phyloP scores from a whole-genome alignment of 1,140 invertebrate genomes.

The Hylyphantes graminicola region DNA sequence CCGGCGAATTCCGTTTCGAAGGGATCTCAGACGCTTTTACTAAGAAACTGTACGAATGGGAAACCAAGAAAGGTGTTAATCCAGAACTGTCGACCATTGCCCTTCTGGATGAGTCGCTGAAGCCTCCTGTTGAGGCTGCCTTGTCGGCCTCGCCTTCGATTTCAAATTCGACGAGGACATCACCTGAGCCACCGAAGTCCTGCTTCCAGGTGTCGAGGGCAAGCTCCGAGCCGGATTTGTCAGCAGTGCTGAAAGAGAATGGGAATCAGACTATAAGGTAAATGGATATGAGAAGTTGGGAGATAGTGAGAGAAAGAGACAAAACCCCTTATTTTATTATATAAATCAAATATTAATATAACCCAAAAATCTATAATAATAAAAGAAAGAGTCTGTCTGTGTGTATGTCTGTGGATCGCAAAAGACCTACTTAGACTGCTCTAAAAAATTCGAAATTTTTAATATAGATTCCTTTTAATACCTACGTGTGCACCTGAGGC shows the following conservation, averaged over 20 bases:
- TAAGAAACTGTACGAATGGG: conserved; percentile 90
- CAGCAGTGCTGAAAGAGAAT: conserved; percentile 21
- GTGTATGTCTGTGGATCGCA: too few species aligned
- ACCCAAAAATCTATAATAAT: too few species aligned
- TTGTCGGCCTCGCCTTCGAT: conserved; percentile 78
- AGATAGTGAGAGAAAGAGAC: too few species aligned
- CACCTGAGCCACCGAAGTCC: conserved; percentile 23
- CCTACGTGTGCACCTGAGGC: too few species aligned
- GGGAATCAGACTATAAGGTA: conserved; percentile 47
- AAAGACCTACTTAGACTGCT: too few species aligned
- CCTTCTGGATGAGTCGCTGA: conserved; percentile 74
- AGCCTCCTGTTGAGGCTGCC: conserved; percentile 61
- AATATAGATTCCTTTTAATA: too few species aligned
- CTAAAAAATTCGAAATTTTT: too few species aligned
- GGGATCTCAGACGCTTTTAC: conserved; percentile 89
- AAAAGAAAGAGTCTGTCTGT: too few species aligned
- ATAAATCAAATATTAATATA: too few species aligned
- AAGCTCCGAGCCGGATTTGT: conserved; percentile 65
- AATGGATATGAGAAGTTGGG: neutral
- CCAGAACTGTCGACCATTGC: conserved; percentile 85
- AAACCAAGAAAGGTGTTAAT: conserved; percentile 79
- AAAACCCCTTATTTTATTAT: too few species aligned
- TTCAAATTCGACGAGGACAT: conserved; percentile 65
- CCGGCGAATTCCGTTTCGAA: conserved; percentile 83
- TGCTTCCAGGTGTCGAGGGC: conserved; percentile 63